Evolutionary conservation across 1,140 invertebrate genomes (phyloP).

Genomic region (Meloidogyne floridensis): DNA sequence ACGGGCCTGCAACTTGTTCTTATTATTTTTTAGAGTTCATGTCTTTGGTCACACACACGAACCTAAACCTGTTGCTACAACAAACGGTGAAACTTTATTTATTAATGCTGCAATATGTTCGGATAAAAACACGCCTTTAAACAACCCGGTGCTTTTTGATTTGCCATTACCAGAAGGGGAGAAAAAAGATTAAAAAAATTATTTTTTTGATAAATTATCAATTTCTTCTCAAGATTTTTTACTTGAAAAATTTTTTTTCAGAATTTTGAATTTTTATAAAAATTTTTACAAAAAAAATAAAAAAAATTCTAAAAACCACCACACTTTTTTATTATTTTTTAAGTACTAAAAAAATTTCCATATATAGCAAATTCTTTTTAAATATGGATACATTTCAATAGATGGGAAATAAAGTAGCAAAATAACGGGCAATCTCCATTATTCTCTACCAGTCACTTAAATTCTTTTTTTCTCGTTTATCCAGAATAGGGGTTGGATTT

Average conservation of each 20-base stretch:
- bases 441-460: not conserved
- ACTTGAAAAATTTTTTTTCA: too few species aligned
- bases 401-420: not conserved
- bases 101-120: slow-evolving; percentile 54
- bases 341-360: too few species aligned
- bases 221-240: too few species aligned
- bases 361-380: not conserved
- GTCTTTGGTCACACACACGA: slow-evolving; percentile 57
- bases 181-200: slow-evolving; percentile 29
- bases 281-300: too few species aligned
- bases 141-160: slow-evolving; percentile 51
- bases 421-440: not conserved
- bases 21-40: slow-evolving; percentile 72
- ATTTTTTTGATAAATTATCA: too few species aligned
- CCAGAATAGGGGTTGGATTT: slow-evolving; percentile 40
- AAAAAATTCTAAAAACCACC: too few species aligned
- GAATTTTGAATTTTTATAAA: too few species aligned
- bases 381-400: not conserved
- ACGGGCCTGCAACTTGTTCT: not conserved
- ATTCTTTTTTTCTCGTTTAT: slow-evolving; percentile 6
- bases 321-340: too few species aligned
- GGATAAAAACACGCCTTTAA: slow-evolving; percentile 29
- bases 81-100: slow-evolving; percentile 48
- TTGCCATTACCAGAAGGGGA: slow-evolving; percentile 44
- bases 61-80: slow-evolving; percentile 41